Percentiles rank a stretch among this genome's conserved stretches.
These are phyloP conservation scores for Noctuana brunneofusca DNA, from an alignment of 2,888 invertebrate species.

Conservation along the genomic window DNA sequence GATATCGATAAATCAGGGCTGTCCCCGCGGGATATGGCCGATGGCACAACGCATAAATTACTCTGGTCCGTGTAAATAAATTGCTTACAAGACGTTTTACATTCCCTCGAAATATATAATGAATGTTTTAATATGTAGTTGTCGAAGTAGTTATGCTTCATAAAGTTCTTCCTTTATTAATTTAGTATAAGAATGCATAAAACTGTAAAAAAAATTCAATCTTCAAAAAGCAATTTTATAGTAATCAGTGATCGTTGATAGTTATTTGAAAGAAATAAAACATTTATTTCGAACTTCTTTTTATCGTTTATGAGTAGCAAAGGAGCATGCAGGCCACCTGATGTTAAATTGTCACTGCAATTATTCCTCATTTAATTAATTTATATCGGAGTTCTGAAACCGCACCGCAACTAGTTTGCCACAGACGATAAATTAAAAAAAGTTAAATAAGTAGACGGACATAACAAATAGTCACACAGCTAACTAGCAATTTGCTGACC, in stretches of 20 bases:
- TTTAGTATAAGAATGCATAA: too few species aligned
- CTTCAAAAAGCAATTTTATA: too few species aligned
- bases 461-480: constrained; percentile 23
- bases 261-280: too few species aligned
- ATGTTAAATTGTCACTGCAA: too few species aligned
- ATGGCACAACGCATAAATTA: constrained; percentile 25
- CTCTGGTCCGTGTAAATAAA: constrained; percentile 28
- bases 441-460: constrained; percentile 7
- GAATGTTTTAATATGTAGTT: not conserved
- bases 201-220: too few species aligned
- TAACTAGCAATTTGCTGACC: constrained; percentile 27
- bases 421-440: constrained; percentile 20
- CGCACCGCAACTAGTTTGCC: constrained; percentile 6
- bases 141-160: too few species aligned
- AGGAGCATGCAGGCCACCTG: too few species aligned
- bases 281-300: too few species aligned
- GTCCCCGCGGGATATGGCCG: constrained; percentile 32
- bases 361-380: not conserved
- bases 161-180: too few species aligned
- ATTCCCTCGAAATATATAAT: constrained; percentile 17
- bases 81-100: constrained; percentile 31
- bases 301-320: too few species aligned
- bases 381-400: not conserved
- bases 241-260: too few species aligned
- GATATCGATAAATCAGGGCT: constrained; percentile 40